Evolutionary conservation across 2,888 invertebrate genomes (phyloP), one percentile per base, ranked within the genome.

Genomic region (Noctua janthina): DNA sequence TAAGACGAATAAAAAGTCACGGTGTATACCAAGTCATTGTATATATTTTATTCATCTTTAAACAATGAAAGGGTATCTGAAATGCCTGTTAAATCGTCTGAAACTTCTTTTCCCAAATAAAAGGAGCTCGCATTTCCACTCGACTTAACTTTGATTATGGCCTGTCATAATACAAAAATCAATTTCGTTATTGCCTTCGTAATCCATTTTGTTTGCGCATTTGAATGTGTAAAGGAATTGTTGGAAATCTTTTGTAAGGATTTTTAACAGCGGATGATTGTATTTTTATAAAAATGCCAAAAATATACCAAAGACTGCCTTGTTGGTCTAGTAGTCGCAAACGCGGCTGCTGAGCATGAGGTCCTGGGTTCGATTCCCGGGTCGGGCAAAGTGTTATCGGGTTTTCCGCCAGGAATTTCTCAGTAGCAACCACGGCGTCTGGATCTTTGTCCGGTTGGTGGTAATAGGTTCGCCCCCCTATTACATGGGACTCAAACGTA

Each of bases 11-110:
- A 39, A 5, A 39, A 5, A 39, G 39, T 39, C 39, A 39, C 39
- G 39, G 39, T 39, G 39, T 5, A 39, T 46, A 46, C 10, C 46
- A 79, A 86, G 86, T 81, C 87, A 79, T 81, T 90, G 88, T 91
- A 90, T 90, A 78, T 86, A 85, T 83, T 72, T 84, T 71, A 67
- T 92, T 91, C 90, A 88, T 87, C 84, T 90, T 91, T 88, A 51
- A 78, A 70, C 84, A 89, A 88, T 81, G 64, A 87, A 91, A 87
- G 85, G 80, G 84, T 86, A 79, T 84, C 79, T 69, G 29, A 71
- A 74, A 51, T 72, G 59, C 70, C 51, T 84, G 88, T 84, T 84
- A 73, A 88, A 85, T 84, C 66, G 77, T 7, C 79, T 39, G 86
- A 86, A 84, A 82, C 76, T 80, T 73, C 71, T 78, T 86, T 79